Percentiles rank a stretch among this genome's conserved stretches.
phyloP scores from a whole-genome alignment of 2,113 vertebrate species.

The Phycodurus eques region DNA sequence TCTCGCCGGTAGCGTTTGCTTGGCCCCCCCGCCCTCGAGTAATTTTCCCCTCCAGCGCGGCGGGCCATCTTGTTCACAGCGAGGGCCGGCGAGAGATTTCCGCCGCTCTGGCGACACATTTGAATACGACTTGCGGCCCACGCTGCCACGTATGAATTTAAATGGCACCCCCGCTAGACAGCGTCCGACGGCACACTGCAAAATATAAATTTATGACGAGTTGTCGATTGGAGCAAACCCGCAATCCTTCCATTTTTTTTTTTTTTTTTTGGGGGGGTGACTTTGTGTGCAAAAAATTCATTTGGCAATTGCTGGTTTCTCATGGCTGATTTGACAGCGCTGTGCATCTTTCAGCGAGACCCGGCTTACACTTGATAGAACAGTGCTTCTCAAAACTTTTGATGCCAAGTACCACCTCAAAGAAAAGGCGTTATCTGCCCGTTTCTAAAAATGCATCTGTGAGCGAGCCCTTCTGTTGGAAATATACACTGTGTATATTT shows the following conservation, averaged over 20 bases:
- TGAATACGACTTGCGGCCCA: slow-evolving; percentile 62
- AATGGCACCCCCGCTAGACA: slow-evolving; percentile 61
- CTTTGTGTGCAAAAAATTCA: not conserved
- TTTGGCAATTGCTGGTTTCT: not conserved
- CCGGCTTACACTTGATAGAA: not conserved
- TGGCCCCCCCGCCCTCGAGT: slow-evolving; percentile 37
- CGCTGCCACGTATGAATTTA: slow-evolving; percentile 69
- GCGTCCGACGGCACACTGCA: slow-evolving; percentile 35
- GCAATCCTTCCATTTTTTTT: not conserved
- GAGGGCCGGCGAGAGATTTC: slow-evolving; percentile 52
- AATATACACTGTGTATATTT: no score
- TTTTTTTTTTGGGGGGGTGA: not conserved
- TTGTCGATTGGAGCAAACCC: slow-evolving; percentile 43
- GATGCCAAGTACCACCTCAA: not conserved
- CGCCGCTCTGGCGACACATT: slow-evolving; percentile 56
- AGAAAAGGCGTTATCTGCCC: not conserved
- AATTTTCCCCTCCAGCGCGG: slow-evolving; percentile 69
- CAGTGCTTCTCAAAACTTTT: not conserved
- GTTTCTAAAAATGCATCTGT: no score
- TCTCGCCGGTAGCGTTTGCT: not conserved
- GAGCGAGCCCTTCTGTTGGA: no score
- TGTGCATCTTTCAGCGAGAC: not conserved
- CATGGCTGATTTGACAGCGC: not conserved
- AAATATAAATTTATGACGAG: slow-evolving; percentile 63
- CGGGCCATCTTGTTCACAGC: slow-evolving; percentile 59